Percentiles rank a stretch among this genome's conserved stretches.
Conservation (phyloP, 1,140 invertebrate genomes). For the Drosophila virilis region DNA sequence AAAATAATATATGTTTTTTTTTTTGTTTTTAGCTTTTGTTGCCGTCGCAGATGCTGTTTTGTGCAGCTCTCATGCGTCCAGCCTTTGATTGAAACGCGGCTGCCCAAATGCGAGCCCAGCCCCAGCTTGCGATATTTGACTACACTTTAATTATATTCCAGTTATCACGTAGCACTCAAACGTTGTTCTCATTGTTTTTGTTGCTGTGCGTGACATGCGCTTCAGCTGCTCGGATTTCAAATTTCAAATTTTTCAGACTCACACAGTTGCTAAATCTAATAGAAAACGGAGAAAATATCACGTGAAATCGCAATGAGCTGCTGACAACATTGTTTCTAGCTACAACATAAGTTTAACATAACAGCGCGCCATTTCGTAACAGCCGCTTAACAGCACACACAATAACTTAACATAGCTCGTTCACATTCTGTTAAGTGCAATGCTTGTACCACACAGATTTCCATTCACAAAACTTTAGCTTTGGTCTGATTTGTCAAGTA, state of each 20-base stretch:
- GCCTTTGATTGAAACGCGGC: constrained; percentile 5
- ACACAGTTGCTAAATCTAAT: constrained; percentile 1
- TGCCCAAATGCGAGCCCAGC: not conserved
- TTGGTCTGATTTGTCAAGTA: too few relatives aligned
- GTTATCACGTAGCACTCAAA: constrained; percentile 29
- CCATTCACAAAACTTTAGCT: too few relatives aligned
- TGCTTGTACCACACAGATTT: too few relatives aligned
- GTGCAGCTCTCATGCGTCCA: constrained; percentile 14
- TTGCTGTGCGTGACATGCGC: constrained; percentile 38
- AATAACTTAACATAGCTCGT: too few relatives aligned
- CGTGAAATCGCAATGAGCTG: constrained; percentile 4
- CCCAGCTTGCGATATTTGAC: not conserved
- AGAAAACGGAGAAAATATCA: constrained; percentile 10
- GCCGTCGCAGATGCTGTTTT: constrained; percentile 2
- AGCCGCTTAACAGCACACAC: constrained; percentile 3
- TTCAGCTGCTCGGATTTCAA: constrained; percentile 18
- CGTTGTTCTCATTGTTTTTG: constrained; percentile 30
- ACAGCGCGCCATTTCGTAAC: not conserved
- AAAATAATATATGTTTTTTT: constrained; percentile 35
- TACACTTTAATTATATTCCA: constrained; percentile 2
- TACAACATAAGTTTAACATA: not conserved
- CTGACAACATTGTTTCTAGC: not conserved
- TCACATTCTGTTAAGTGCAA: too few relatives aligned
- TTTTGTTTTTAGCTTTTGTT: constrained; percentile 4
- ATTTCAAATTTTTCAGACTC: constrained; percentile 9